Evolutionary conservation across 35 echinoderm and acorn worm genomes (phyloP).

Genomic region (Apostichopus japonicus): DNA sequence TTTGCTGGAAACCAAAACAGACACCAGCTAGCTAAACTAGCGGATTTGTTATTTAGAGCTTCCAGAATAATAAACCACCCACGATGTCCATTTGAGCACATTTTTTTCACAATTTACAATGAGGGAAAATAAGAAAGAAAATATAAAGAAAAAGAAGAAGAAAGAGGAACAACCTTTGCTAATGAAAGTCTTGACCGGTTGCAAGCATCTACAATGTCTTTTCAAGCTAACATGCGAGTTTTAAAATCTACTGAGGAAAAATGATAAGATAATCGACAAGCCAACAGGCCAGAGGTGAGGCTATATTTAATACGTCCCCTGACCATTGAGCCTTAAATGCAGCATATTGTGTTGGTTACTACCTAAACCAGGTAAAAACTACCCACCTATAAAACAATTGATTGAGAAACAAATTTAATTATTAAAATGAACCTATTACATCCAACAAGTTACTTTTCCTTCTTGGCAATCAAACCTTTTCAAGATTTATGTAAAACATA

Average conservation of each 20-base stretch:
- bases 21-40: too few species aligned
- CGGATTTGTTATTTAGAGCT: too few species aligned
- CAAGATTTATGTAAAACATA: too few species aligned
- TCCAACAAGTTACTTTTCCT: too few species aligned
- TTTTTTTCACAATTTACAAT: neutral
- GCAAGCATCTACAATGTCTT: neutral
- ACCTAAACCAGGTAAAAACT: neutral
- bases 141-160: neutral
- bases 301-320: neutral
- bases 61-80: neutral
- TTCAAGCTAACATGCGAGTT: neutral
- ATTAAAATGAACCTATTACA: too few species aligned
- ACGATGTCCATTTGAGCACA: neutral
- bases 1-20: too few species aligned
- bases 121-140: neutral
- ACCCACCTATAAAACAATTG: too few species aligned
- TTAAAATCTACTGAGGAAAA: neutral
- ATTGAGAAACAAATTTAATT: too few species aligned
- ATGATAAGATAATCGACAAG: neutral
- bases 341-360: constrained; percentile 45
- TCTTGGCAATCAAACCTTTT: too few species aligned
- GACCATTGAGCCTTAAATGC: neutral
- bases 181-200: neutral
- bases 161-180: neutral
- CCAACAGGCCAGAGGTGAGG: neutral